Evolutionary conservation across 1,140 invertebrate genomes (phyloP), one percentile per base, ranked within the genome.

Genomic region (Hermatobates lingyangjiaoensis): DNA sequence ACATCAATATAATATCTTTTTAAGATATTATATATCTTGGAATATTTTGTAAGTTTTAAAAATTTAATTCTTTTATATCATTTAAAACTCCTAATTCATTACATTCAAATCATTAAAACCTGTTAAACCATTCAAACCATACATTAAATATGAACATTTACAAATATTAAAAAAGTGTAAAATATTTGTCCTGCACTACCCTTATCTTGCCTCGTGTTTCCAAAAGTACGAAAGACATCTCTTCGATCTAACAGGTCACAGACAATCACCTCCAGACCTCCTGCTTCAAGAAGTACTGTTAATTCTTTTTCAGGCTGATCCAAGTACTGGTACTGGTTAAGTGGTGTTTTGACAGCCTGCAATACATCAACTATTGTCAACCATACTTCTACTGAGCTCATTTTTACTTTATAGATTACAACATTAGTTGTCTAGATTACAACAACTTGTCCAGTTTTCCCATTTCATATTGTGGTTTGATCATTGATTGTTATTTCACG

Each of bases 291-390:
- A 21, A 4, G 14, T 12, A 23, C 23, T 1, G 21, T 39, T 2
- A 48, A 40, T 23, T 24, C 25, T 42, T 44, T 27, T 10, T 30
- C 52, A 18, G 45, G 28, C 5, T 53, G 26, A 26, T 40, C 40
- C 21, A 39, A 28, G 23, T 53, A 53, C 1, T 15, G 18, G 18
- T 47, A 49, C 24, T 53, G 46, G 39, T 53, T 53, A 1, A 53
- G 15, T 23, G 46, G 46, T 27, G 15, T 3, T 4, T 47, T 25
- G 14, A 48, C 38, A 21, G 28, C 27, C 50, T 51, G 18, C 2
- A 42, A 42, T 2, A 27, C 40, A 40, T 14, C 5, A 44, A 44
- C 7, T 34, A n/a, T 34, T 34, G 30, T 34, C 7, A 34, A 34
- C 7, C 7, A 10, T 10, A 10, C 30, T 10, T 34, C n/a, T 10